phyloP scores from a whole-genome alignment of 2,888 invertebrate species.

The Glaucopsyche alexis region DNA sequence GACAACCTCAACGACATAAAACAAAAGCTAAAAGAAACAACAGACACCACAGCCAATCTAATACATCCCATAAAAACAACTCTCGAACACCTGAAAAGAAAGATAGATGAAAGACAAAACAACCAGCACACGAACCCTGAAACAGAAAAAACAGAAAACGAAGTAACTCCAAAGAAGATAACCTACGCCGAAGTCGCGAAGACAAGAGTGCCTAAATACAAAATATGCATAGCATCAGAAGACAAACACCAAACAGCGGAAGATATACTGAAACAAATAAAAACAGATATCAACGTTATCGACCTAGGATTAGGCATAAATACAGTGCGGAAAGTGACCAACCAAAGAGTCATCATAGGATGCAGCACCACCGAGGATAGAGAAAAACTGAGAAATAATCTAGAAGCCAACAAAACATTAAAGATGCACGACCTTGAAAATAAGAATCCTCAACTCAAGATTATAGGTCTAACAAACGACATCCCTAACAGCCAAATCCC shows the following conservation, averaged over 20 bases:
- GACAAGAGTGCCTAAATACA: background rate
- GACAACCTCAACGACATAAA: background rate
- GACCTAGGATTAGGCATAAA: conserved; percentile 30
- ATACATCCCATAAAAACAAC: too few species aligned
- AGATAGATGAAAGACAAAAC: background rate
- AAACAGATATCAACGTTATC: conserved; percentile 27
- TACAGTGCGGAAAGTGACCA: background rate
- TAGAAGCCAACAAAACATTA: conserved; percentile 15
- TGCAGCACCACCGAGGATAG: conserved; percentile 27
- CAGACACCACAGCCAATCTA: too few species aligned
- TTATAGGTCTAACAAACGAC: conserved; percentile 9
- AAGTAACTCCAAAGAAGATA: background rate
- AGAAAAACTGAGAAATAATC: conserved; percentile 21
- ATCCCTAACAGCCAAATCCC: background rate
- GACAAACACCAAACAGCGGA: conserved; percentile 24
- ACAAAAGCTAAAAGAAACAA: background rate
- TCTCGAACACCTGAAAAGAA: background rate
- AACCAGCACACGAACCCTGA: background rate
- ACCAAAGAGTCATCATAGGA: conserved; percentile 30
- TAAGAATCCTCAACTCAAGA: conserved; percentile 24
- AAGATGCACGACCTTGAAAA: conserved; percentile 27
- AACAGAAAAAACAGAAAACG: background rate
- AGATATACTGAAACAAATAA: conserved; percentile 26
- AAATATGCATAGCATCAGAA: background rate
- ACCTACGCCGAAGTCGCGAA: background rate